Base-by-base conservation (phyloP, 2,888 invertebrate species). In the Clistopyga incitator region DNA sequence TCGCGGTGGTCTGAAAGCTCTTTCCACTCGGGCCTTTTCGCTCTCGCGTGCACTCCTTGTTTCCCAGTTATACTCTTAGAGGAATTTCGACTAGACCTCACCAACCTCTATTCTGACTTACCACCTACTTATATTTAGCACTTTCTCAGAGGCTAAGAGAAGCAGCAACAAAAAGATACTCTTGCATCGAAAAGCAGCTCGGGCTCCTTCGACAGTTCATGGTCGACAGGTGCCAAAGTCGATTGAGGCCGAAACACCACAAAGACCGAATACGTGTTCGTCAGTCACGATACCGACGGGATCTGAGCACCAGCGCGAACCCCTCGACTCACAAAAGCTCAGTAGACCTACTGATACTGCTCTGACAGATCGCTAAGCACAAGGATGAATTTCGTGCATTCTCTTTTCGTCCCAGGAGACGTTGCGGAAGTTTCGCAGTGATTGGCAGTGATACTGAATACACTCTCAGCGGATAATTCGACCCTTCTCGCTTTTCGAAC, bases 371-470 rank as follows among this genome's bases (percentile, higher is more conserved):
- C 67, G 50, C 71, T 75, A 65, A 50, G 64, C 6, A 61, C 68
- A 23, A 34, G 64, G 65, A 29, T 52, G 67, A 52, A 25, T 47
- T 79, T 68, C 72, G 67, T 50, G 47, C 38, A 25, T 68, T 74
- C 47, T 54, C 25, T 71, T 71, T 59, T 6, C 18, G 64, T 82
- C 79, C 64, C 81, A 61, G 10, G 34, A 82, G 85, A 86, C 84
- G 79, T 68, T 68, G 52, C 45, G 77, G 65, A n/a, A 87, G 86
- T 88, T 86, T 72, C 81, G 83, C 78, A 70, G 88, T 89, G 90
- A 91, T 90, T 90, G 90, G 88, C 91, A 90, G 88, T 84, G 85
- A 82, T 88, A 89, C 89, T 87, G 88, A 89, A 89, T 86, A 88
- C 88, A 81, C 82, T 75, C 84, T 87, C 88, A 87, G 86, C 85